Evolutionary conservation across 1,140 invertebrate species (phyloP).

Genomic region (Lasaia peninsularis): DNA sequence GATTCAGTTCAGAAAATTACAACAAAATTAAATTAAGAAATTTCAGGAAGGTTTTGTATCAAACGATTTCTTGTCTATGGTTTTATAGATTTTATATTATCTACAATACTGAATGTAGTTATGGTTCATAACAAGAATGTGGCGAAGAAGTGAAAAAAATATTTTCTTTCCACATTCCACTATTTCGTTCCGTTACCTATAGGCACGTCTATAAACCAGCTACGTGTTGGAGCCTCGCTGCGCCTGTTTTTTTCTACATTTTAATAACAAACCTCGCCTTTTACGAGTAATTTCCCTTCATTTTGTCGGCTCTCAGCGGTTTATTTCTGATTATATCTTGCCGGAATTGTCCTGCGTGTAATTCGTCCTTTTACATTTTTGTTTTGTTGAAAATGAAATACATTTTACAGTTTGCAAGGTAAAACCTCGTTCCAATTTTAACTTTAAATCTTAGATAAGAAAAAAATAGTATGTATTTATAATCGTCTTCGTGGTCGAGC

Average conservation of each 20-base stretch:
- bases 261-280: slow-evolving; percentile 31
- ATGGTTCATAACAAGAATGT: not conserved
- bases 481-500: too few species aligned
- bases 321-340: slow-evolving; percentile 30
- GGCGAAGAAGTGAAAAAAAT: not conserved
- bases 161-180: not conserved
- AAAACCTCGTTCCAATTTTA: not conserved
- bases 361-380: slow-evolving; percentile 8
- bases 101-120: too few species aligned
- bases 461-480: not conserved
- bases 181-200: slow-evolving; percentile 3
- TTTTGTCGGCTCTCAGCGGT: slow-evolving; percentile 20
- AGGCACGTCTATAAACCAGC: not conserved
- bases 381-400: not conserved
- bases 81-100: too few species aligned
- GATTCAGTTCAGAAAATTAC: too few species aligned
- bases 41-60: too few species aligned
- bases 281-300: slow-evolving; percentile 31
- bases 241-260: slow-evolving; percentile 24
- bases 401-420: not conserved
- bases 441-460: slow-evolving; percentile 1
- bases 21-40: too few species aligned
- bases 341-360: slow-evolving; percentile 22
- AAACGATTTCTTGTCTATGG: too few species aligned
- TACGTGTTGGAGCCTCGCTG: slow-evolving; percentile 1